Evolutionary conservation across 2,888 invertebrate species (phyloP).

Genomic region (Tenodera sinensis): DNA sequence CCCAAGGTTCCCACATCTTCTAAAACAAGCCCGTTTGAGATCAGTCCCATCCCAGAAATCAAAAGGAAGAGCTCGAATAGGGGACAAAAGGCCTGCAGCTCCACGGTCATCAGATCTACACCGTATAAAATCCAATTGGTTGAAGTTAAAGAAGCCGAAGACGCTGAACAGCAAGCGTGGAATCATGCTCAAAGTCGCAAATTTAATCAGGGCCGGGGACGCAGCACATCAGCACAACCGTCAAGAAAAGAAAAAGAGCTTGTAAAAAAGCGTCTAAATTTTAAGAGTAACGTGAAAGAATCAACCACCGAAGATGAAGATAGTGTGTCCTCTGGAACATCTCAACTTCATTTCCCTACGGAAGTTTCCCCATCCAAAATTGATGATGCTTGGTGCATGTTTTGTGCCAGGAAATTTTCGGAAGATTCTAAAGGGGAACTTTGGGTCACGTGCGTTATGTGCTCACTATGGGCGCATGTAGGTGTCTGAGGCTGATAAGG

Average conservation of each 20-base stretch:
- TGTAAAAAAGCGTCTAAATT: too few species aligned
- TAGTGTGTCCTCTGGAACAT: background rate
- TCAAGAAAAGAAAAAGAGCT: background rate
- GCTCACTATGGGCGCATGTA: too few species aligned
- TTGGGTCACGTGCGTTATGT: too few species aligned
- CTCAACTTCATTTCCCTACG: background rate
- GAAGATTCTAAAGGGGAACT: too few species aligned
- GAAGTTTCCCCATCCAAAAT: background rate
- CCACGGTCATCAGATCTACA: conserved; percentile 12
- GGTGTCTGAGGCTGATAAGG: too few species aligned
- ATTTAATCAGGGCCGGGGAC: background rate
- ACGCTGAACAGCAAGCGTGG: conserved; percentile 23
- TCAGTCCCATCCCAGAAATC: too few species aligned
- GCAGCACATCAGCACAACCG: background rate
- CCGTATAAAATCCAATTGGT: conserved; percentile 7
- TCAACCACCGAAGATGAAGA: background rate
- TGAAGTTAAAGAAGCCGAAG: conserved; percentile 15
- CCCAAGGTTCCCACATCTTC: background rate
- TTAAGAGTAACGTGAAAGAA: background rate
- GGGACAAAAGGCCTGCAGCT: conserved; percentile 17
- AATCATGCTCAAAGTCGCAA: conserved; percentile 16
- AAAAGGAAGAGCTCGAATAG: too few species aligned
- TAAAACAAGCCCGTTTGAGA: background rate
- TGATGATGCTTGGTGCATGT: background rate
- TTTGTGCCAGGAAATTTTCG: background rate